Evolutionary conservation across 2,113 vertebrate species (phyloP).

Genomic region (Varanus komodoensis): DNA sequence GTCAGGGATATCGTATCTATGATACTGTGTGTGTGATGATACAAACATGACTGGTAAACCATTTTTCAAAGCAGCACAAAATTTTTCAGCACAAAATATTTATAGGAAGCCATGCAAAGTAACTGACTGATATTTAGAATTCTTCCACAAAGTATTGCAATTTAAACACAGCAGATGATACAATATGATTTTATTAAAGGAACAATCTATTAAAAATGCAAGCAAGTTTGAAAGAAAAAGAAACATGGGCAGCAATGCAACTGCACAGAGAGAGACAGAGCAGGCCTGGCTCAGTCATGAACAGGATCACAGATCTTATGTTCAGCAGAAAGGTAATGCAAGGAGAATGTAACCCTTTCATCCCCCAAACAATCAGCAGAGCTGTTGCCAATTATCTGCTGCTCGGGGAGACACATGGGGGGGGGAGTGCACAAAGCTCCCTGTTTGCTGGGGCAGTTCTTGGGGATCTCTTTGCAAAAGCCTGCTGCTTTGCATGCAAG

Average conservation of each 20-base stretch:
- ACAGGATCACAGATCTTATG: background rate
- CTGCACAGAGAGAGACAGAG: background rate
- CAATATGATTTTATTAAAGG: too few species aligned
- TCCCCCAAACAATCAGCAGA: background rate
- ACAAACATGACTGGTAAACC: background rate
- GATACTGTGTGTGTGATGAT: accelerated
- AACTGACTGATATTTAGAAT: background rate
- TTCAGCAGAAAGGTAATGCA: background rate
- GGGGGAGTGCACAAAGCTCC: too few species aligned
- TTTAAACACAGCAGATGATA: background rate
- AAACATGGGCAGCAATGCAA: background rate
- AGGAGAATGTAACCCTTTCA: background rate
- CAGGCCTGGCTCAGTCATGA: background rate
- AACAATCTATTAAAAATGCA: background rate
- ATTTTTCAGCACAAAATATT: background rate
- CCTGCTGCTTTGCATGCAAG: background rate
- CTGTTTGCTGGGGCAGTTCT: background rate
- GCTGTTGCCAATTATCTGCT: background rate
- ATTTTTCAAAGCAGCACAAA: background rate
- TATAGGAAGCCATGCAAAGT: background rate
- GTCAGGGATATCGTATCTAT: background rate
- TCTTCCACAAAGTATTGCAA: background rate
- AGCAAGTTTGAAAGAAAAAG: background rate
- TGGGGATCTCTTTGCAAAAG: background rate
- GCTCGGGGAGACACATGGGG: background rate